phyloP scores from a whole-genome alignment of 2,888 invertebrate genomes.

The Leptinotarsa tumamoca region DNA sequence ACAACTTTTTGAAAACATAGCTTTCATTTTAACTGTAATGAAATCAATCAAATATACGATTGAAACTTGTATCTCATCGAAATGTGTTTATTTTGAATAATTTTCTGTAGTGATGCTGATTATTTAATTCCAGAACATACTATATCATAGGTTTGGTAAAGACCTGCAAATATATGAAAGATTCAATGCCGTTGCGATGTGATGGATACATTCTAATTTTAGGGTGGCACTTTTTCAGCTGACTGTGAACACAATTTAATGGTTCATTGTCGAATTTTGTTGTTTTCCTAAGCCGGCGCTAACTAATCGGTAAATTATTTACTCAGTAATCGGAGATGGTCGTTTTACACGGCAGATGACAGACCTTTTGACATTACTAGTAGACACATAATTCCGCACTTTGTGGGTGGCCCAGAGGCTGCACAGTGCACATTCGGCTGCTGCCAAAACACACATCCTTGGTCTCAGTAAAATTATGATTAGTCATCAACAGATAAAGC shows the following conservation, averaged over 20 bases:
- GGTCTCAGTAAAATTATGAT: not conserved
- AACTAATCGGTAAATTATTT: constrained; percentile 55
- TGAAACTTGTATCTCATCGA: no score
- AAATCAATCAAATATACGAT: no score
- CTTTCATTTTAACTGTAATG: no score
- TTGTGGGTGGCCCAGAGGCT: constrained; percentile 46
- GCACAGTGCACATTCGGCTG: constrained; percentile 24
- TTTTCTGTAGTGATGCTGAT: no score
- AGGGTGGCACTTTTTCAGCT: constrained; percentile 9
- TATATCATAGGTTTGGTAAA: no score
- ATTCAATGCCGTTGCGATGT: constrained; percentile 8
- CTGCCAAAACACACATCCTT: constrained; percentile 39
- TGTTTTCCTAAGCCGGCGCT: constrained; percentile 51
- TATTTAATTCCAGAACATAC: no score
- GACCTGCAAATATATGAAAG: not conserved
- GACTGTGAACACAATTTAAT: not conserved
- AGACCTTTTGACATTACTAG: constrained; percentile 48
- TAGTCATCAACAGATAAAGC: not conserved
- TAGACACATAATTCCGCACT: constrained; percentile 44
- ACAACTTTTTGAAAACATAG: no score
- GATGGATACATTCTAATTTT: constrained; percentile 10
- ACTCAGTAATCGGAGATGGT: constrained; percentile 54
- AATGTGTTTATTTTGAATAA: no score
- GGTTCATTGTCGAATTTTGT: constrained; percentile 10
- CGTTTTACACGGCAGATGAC: constrained; percentile 50